Evolutionary conservation across 2,888 invertebrate genomes (phyloP), one percentile per base, ranked within the genome.

Genomic region (Yponomeuta sedellus): DNA sequence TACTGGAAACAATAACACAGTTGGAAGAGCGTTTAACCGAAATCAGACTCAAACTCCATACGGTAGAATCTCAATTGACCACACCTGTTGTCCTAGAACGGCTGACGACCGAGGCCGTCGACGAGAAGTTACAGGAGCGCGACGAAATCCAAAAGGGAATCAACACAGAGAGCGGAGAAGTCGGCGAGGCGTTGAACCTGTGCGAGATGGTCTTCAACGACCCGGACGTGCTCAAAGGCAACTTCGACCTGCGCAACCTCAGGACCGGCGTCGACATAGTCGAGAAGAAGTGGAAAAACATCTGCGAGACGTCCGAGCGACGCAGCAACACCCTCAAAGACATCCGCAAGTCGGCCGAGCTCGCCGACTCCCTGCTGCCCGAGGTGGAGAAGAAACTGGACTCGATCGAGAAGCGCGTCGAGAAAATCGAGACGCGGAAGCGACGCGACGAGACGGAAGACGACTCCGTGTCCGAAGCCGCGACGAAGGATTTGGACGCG

Each of bases 131-230:
- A 65, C 92, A 92, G 68, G 94, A 95, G 62, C 95, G 96, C 68
- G 95, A 96, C 58, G 92, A 93, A 66, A 92, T 97, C 39, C 95
- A 96, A 75, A 94, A 94, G 68, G 93, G 92, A 8, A 95, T 97
- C 59, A 96, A 96, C 79, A 92, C 93, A 20, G 95, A 96, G 75
- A 96, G 96, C 77, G 93, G 93, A 64, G 94, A 95, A 73, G 93
- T 97, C 5, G 95, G 94, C 1, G 96, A 96, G 76, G 94, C 96
- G 0, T 83, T 97, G 2, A 96, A 96, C 76, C 92, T 96, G 19
- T 96, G 96, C 74, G 96, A 97, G 74, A 92, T 96, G 62, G 85
- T 97, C 1, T 85, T 96, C 62, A 95, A 93, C 73, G 96, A 97
- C 74, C 93, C 94, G 2, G 95, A 96, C 71, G 92, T 94, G 0